phyloP scores from a whole-genome alignment of 1,140 invertebrate genomes.

The Caerostris extrusa region DNA sequence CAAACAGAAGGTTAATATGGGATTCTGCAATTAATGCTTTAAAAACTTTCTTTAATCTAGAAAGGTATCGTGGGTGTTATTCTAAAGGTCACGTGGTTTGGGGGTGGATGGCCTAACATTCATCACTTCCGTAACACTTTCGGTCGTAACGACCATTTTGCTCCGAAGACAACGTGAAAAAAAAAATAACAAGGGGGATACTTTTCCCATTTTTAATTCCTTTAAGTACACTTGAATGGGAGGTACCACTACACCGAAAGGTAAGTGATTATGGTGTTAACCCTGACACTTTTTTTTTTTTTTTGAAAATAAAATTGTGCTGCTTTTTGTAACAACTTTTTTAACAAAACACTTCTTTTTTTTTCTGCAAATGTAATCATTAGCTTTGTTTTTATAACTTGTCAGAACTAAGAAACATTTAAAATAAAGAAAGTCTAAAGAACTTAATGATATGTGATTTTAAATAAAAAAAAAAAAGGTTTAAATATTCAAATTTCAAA shows the following conservation, averaged over 20 bases:
- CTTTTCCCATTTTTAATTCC: neutral
- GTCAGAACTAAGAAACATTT: too few relatives aligned
- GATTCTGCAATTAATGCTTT: neutral
- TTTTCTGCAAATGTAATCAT: too few relatives aligned
- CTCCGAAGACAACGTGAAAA: neutral
- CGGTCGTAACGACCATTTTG: neutral
- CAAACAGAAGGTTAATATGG: neutral
- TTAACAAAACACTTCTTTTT: too few relatives aligned
- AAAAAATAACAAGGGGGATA: neutral
- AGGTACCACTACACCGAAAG: neutral
- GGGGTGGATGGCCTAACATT: neutral
- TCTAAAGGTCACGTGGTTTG: neutral
- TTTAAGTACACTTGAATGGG: slow-evolving; percentile 11
- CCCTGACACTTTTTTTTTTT: neutral
- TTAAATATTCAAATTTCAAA: too few relatives aligned
- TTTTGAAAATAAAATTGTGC: neutral
- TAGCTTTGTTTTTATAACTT: too few relatives aligned
- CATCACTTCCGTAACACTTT: neutral
- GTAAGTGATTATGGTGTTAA: slow-evolving; percentile 23
- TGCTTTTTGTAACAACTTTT: too few relatives aligned
- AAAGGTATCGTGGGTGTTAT: neutral
- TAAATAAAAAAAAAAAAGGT: too few relatives aligned
- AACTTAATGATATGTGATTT: too few relatives aligned
- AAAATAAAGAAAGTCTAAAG: too few relatives aligned
- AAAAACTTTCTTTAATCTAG: neutral